A percentile compares a stretch with the other conserved stretches of the same genome.
These are phyloP conservation scores for Oreonectes daqikongensis DNA, from an alignment of 2,797 vertebrate species.

Conservation along the genomic window DNA sequence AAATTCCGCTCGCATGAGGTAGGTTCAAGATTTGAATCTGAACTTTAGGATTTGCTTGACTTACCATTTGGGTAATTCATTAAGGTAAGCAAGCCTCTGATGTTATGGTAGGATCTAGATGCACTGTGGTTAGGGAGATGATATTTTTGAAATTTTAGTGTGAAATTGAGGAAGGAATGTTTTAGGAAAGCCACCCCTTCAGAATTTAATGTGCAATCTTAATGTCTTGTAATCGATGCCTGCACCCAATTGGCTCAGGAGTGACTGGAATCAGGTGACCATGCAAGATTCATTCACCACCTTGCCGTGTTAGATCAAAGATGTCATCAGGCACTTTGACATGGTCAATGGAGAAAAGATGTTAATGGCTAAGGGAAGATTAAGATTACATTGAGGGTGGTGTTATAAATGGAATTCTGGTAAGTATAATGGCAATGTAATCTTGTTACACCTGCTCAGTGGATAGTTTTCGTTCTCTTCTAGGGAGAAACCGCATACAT, in stretches of 20 bases:
- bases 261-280: neutral
- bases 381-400: neutral
- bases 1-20: constrained; percentile 89
- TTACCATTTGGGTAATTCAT: constrained; percentile 37
- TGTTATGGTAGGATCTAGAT: neutral
- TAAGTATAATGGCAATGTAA: constrained; percentile 22
- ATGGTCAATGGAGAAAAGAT: neutral
- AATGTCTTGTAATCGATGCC: no score
- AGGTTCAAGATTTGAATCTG: constrained; percentile 68
- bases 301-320: neutral
- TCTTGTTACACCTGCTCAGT: constrained; percentile 35
- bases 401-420: neutral
- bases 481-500: constrained; percentile 92
- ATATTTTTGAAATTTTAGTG: no score
- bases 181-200: no score
- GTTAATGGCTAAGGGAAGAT: neutral
- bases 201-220: no score
- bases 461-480: constrained; percentile 61
- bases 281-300: neutral
- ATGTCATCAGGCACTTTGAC: neutral
- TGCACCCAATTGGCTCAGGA: no score
- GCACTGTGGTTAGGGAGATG: no score
- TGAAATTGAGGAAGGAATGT: no score
- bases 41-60: constrained; percentile 49
- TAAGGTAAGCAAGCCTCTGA: constrained; percentile 46